Base-by-base conservation (phyloP, 2,113 vertebrate genomes). In the Lycocorax pyrrhopterus region DNA sequence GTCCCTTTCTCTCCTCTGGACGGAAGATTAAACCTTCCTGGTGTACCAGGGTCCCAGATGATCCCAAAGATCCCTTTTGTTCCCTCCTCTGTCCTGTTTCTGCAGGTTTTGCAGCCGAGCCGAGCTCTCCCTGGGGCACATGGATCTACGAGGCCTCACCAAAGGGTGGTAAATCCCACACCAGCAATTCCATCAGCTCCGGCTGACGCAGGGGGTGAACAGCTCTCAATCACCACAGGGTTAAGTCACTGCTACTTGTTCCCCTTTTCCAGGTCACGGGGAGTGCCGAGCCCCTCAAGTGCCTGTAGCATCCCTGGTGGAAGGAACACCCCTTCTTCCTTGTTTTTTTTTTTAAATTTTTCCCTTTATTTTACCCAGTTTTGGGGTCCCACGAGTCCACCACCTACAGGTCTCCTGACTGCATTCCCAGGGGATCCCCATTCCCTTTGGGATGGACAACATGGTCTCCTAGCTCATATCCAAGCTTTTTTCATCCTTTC, bases 141-240 rank as follows among this genome's bases (percentile, higher is more conserved):
- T 0, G 9, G 64, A 26, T 25, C 19, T 15, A 3, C 1, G 18
- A 44, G 66, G 4, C 37, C 43, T 16, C 2, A 0, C 17, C 1
- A 14, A 33, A 12, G 19, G 37, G 18, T 2, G 22, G 33, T 11
- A 51, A 18, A 67, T 33, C 41, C 63, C 69, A 33, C 32, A 7
- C 12, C 6, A 4, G 2, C 1, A 2, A 35, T 12, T 52, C 13
- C 5, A 20, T 3, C 0, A 0, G 26, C 58, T 26, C 7, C 0
- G 1, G 51, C 8, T 47, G 16, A 3, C 10, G 52, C 2, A 1
- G 5, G 3, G 9, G 29, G 29, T 4, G 76, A 63, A 3, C 7
- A 39, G 43, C 67, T 67, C 22, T 4, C n/a, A 10, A 10, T 14
- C 21, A 3, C 22, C 2, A 1, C 1, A 4, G 53, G 5, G 4